Base-by-base conservation (phyloP, 1,140 invertebrate genomes). In the Drosophila sulfurigaster region DNA sequence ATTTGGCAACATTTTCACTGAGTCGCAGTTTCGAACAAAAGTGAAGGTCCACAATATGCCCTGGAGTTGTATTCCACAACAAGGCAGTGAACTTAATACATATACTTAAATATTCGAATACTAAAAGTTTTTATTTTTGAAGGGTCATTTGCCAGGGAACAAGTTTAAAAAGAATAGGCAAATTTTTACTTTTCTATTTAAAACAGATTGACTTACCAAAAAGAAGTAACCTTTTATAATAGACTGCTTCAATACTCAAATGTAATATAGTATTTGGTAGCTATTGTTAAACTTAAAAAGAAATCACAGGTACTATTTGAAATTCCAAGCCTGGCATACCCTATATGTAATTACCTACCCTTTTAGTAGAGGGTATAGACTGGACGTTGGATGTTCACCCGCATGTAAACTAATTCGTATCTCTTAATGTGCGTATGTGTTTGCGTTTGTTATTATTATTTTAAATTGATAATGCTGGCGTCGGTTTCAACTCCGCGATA, bases 371-470 rank as follows among this genome's bases (percentile, higher is more conserved):
- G 48, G 20, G 49, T 52, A 30, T 3, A 13, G n/a, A 11, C 4
- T 32, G 4, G 28, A 52, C 28, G 1, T 8, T 52, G 5, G 1
- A 52, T 28, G 46, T 52, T 56, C 57, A 48, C 76, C 80, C 76
- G 52, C 63, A 78, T 67, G 35, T 60, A 60, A 78, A 63, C 54
- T 64, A 88, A 83, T 82, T 88, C 77, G 63, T 68, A 80, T 77
- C 73, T 58, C 63, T 59, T 79, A 70, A 71, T 69, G 54, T 58
- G 28, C 48, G 49, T 38, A 16, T 25, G 25, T 75, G 60, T 82
- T 88, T 77, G 82, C 56, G 41, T 83, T 88, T 88, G 77, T 75
- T 82, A 88, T 86, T 87, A 86, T 86, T 87, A 82, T 88, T 83
- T 82, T 87, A 63, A 70, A 75, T 75, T 59, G 74, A 72, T 78